Percentiles rank a stretch among this genome's conserved stretches.
phyloP scores from a whole-genome alignment of 2,888 invertebrate genomes.

The Abscondita cerata region DNA sequence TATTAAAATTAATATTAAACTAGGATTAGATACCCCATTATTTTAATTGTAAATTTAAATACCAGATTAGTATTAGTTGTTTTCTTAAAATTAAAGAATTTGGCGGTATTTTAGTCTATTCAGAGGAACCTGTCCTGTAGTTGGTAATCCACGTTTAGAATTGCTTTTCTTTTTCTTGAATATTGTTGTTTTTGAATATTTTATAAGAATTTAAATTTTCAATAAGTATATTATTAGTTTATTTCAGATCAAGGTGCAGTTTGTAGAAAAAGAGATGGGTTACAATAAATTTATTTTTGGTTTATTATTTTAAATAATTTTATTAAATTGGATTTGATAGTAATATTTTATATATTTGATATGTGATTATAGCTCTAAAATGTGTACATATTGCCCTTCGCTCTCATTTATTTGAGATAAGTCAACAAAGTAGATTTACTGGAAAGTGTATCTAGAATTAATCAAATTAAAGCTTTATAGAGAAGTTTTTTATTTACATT shows the following conservation, averaged over 20 bases:
- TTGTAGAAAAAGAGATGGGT: constrained; percentile 70
- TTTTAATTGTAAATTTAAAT: constrained; percentile 58
- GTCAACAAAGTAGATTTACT: constrained; percentile 83
- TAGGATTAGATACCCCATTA: constrained; percentile 77
- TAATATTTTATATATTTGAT: constrained; percentile 55
- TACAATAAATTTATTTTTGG: constrained; percentile 66
- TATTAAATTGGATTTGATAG: constrained; percentile 71
- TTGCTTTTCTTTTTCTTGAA: constrained; percentile 60
- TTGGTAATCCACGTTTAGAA: constrained; percentile 70
- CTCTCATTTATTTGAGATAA: constrained; percentile 76
- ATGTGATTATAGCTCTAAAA: constrained; percentile 60
- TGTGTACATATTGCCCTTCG: constrained; percentile 84
- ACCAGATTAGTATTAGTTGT: constrained; percentile 66
- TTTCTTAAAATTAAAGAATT: constrained; percentile 71
- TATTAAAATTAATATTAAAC: constrained; percentile 60
- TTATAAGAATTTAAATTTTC: constrained; percentile 62
- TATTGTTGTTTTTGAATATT: constrained; percentile 57
- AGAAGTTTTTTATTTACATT: constrained; percentile 73
- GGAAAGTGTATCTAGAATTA: constrained; percentile 75
- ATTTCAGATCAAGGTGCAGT: constrained; percentile 78
- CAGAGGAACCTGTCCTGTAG: constrained; percentile 74
- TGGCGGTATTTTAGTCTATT: constrained; percentile 75
- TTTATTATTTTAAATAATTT: constrained; percentile 61
- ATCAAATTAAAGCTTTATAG: constrained; percentile 67
- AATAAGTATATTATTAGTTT: constrained; percentile 57